Evolutionary conservation across 2,888 invertebrate species (phyloP), one percentile per base, ranked within the genome.

Genomic region (Geotrupes spiniger): DNA sequence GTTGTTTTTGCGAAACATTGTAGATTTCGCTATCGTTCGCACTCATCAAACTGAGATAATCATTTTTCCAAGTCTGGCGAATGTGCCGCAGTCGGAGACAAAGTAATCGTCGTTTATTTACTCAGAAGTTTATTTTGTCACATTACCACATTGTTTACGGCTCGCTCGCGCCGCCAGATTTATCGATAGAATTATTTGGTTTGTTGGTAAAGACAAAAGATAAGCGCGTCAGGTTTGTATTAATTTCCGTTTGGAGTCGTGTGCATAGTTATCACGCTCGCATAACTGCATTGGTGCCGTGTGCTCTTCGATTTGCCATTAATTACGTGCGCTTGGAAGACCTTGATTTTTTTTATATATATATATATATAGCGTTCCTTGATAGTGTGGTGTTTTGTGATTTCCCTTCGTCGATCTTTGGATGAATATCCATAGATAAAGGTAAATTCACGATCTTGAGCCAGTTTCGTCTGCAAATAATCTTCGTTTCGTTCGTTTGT

Each of bases 241-340:
- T 29, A 29, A 29, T 29, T 29, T 29, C 10, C 33, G 26, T 17
- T 31, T 27, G 29, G 47, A 42, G 42, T 16, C 47, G 47, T 47
- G 47, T 47, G 47, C 47, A 41, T 26, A 8, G 11, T 11, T 10
- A 11, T 11, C 10, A 29, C 29, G 29, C 11, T 29, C 10, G 11
- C 11, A 10, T 29, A 41, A 41, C 14, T 41, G 36, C 10, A 12
- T 41, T 46, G 46, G 46, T 46, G 46, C 41, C 46, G 46, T 46
- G 46, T 36, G 46, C 46, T 46, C 27, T 40, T 31, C 26, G 36
- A 46, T 46, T 41, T 21, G 25, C 17, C 26, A 46, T 40, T 9
- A 39, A 12, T 29, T 29, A 29, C 29, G 29, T 29, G 12, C 11
- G 10, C 9, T 11, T 29, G 29, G 12, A 29, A 29, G 29, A 12